Evolutionary conservation across 2,113 vertebrate genomes (phyloP), one percentile per base, ranked within the genome.

Genomic region (Chionis minor): DNA sequence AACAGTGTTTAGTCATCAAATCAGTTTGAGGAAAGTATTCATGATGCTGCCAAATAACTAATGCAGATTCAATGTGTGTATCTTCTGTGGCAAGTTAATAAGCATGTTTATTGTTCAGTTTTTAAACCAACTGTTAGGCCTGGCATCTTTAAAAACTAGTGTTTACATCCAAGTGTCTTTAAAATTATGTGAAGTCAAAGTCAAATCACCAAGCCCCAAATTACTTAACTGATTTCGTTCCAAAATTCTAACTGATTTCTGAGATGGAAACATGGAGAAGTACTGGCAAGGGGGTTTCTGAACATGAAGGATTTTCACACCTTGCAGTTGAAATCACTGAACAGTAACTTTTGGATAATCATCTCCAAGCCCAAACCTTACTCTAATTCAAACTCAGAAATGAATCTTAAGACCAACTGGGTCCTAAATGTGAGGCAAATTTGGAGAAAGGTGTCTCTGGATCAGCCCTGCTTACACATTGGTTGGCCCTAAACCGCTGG

Each of bases 1-100:
- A 88, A 82, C 74, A 77, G 54, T 51, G 52, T 96, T 91, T 90
- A 96, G 84, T 88, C 93, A 91, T 77, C 74, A 94, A 91, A 75
- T 77, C 81, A 86, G n/a, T 35, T 62, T 86, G 84, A 97, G 51
- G 83, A 88, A 77, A 85, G 74, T 77, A 58, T n/a, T 91, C 70
- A 9, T 24, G 61, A 58, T 73, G 58, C 51, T 95, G 91, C 89
- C 94, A 95, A 88, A 87, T 47, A 93, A 90, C 59, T 74, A 90
- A 28, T 24, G 23, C 42, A 78, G 67, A 94, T 83, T 83, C 75
- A 83, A 47, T 90, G 72, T 44, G 42, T 88, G 35, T 82, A 30
- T 96, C 90, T 78, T 88, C 55, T 90, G 73, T 44, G 79, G 78
- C 81, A 94, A 94, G 40, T 82, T 95, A 94, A 90, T 62, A 88